Percentiles rank a stretch among this genome's conserved stretches.
Conservation (phyloP, 2,797 vertebrate species). For the Centropyge bicolor region DNA sequence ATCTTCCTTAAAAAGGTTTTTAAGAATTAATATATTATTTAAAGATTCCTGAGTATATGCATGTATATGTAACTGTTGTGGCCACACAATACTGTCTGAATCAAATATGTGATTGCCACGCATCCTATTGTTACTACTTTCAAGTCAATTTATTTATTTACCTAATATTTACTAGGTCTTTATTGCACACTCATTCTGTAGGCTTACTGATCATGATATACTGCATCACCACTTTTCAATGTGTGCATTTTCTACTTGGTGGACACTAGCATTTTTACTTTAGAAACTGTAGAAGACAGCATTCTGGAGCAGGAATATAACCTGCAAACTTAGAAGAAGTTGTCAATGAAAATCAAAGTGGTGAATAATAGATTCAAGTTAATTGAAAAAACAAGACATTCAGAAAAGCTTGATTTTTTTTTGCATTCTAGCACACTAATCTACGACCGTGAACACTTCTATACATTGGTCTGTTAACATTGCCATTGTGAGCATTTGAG, state of each 20-base stretch:
- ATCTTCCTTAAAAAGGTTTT: neutral
- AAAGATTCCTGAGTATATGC: neutral
- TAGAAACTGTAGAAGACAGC: neutral
- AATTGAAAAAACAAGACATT: neutral
- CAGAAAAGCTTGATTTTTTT: neutral
- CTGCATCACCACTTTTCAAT: neutral
- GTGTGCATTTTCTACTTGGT: neutral
- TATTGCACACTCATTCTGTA: neutral
- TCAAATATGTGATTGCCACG: neutral
- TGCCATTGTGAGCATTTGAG: neutral
- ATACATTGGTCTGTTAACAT: neutral
- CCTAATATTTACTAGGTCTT: conserved; percentile 5
- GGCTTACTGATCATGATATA: neutral
- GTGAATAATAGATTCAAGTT: neutral
- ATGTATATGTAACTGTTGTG: neutral
- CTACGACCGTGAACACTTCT: neutral
- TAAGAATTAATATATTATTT: conserved; percentile 4
- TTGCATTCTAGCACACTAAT: neutral
- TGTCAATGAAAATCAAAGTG: neutral
- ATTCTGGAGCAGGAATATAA: neutral
- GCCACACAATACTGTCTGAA: conserved; percentile 1
- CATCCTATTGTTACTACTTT: neutral
- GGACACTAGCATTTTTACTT: conserved; percentile 5
- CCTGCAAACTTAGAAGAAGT: neutral
- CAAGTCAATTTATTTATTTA: conserved; percentile 27